Percentiles rank a stretch among this genome's conserved stretches.
Evolutionary conservation across 30 jellyfish, hydroid and myxozoan genomes (phyloP).

Genomic region (Aurelia sp.): DNA sequence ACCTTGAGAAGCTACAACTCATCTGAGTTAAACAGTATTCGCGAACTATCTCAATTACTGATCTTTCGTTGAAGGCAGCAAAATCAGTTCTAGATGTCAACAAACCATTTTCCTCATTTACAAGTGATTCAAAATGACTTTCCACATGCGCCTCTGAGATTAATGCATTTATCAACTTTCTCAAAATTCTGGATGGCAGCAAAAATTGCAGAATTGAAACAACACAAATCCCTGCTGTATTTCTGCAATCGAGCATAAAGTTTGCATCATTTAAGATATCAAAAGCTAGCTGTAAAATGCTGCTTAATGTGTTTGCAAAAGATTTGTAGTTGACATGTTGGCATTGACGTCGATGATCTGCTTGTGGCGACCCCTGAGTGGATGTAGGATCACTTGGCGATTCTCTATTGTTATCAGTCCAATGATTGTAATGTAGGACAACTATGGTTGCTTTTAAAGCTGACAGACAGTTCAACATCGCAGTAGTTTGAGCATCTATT

Average conservation of each 20-base stretch:
- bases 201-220: constrained; percentile 42
- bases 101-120: not conserved
- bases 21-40: too few relatives aligned
- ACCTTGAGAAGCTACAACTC: constrained; percentile 4
- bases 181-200: constrained; percentile 15
- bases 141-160: not conserved
- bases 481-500: constrained; percentile 26
- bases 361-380: not conserved
- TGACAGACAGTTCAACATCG: constrained; percentile 63
- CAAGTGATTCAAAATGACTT: not conserved
- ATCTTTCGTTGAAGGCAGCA: not conserved
- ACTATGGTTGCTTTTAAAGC: constrained; percentile 48
- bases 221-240: constrained; percentile 80
- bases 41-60: too few relatives aligned
- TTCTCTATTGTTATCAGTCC: not conserved
- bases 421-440: constrained; percentile 25
- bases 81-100: not conserved
- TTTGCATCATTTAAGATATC: constrained; percentile 34
- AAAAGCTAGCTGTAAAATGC: constrained; percentile 9
- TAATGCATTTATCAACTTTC: not conserved
- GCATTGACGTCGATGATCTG: not conserved
- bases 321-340: too few relatives aligned
- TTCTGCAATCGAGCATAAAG: constrained; percentile 79
- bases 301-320: not conserved
- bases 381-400: not conserved